Evolutionary conservation across 2,797 vertebrate species (phyloP), one percentile per base, ranked within the genome.

Genomic region (Enteromius thamalakanensis): DNA sequence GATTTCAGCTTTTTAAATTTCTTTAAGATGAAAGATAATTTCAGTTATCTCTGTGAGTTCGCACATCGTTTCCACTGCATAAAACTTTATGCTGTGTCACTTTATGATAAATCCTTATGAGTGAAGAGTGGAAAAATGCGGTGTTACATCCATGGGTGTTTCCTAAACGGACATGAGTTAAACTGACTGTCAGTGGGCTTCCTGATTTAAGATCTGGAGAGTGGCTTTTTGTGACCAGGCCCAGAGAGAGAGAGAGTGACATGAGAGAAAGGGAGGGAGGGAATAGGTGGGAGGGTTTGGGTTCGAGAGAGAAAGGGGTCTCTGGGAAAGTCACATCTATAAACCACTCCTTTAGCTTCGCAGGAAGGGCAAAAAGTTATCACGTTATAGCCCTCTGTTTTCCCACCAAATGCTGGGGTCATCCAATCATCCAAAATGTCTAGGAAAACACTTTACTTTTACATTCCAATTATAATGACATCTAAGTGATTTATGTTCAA

Each of bases 181-280:
- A 86, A 90, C 62, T 40, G 81, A 83, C 88, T 86, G 87, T 90
- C 85, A 84, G 69, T 79, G 76, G 58, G 76, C 90, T 92, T 92
- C 86, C 89, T 92, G 91, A 80, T 71, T 67, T 0, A 83, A 87
- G 67, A 37, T 47, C 60, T 77, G 29, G 60, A 88, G 81, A 76
- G 84, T 81, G 87, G 81, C 79, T 79, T 86, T 1, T 60, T 60
- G 67, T 84, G 85, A 87, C 26, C 80, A 87, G 82, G 53, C 74
- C 85, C 78, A 79, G 40, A 26, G 21, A n/a, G 26, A n/a, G 26
- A 53, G 34, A 45, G 78, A 81, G 32, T 62, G 17, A 77, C 10
- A 64, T 32, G 32, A 51, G 55, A 62, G 58, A 69, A 5, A 65
- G 19, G 12, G 42, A 29, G 23, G n/a, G 65, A 64, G 7, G 7